Evolutionary conservation across 2,888 invertebrate genomes (phyloP).

Genomic region (Brachypalpus laphriformis): DNA sequence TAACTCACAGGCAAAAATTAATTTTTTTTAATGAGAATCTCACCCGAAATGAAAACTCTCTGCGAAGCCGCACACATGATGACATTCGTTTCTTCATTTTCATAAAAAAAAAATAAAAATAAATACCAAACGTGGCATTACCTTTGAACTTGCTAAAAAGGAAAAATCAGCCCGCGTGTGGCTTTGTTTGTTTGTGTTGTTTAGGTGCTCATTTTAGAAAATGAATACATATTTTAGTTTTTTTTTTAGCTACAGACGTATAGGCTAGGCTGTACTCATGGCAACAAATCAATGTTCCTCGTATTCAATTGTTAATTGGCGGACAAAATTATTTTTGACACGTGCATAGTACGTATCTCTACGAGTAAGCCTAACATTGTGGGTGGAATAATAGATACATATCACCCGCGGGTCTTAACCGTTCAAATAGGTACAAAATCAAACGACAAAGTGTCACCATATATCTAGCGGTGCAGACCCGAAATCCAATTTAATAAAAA

Average conservation of each 20-base stretch:
- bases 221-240: background rate
- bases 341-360: background rate
- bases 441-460: background rate
- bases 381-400: background rate
- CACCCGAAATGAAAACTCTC: constrained; percentile 13
- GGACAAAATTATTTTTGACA: background rate
- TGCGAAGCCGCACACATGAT: background rate
- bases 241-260: background rate
- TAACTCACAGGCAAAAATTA: constrained; percentile 18
- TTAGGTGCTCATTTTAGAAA: background rate
- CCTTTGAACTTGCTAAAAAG: background rate
- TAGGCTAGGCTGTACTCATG: background rate
- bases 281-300: background rate
- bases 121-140: constrained; percentile 4
- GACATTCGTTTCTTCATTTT: background rate
- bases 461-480: background rate
- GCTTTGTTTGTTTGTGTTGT: background rate
- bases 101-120: constrained; percentile 2
- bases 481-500: constrained; percentile 14
- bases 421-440: background rate
- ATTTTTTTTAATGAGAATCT: constrained; percentile 54
- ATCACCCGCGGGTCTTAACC: background rate
- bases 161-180: background rate
- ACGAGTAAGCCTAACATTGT: background rate
- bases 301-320: background rate